A percentile compares a stretch with the other conserved stretches of the same genome.
These are phyloP conservation scores for Drosophila nannoptera DNA, from an alignment of 1,140 invertebrate species.

Conservation along the genomic window DNA sequence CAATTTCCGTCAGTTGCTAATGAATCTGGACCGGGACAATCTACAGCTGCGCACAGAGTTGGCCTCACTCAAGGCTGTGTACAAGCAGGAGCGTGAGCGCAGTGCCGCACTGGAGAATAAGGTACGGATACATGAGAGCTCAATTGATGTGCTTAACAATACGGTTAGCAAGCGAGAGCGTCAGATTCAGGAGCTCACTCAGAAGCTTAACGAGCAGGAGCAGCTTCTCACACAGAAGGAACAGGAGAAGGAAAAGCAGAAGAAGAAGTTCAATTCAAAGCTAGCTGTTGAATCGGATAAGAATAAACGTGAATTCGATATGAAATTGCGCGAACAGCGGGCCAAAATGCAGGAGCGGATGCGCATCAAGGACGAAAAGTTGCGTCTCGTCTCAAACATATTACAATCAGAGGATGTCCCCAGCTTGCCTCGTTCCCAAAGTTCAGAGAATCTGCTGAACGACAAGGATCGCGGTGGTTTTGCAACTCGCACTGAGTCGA, in stretches of 20 bases:
- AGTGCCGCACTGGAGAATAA: conserved; percentile 81
- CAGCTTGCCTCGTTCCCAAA: conserved; percentile 64
- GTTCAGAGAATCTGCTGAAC: conserved; percentile 63
- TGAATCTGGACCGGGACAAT: conserved; percentile 85
- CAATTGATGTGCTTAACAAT: conserved; percentile 80
- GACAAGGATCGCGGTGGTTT: conserved; percentile 56
- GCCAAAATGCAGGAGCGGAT: conserved; percentile 82
- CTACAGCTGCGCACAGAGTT: conserved; percentile 84
- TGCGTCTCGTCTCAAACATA: conserved; percentile 79
- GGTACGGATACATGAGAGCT: conserved; percentile 81
- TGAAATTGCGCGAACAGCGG: conserved; percentile 84
- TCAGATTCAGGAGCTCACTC: conserved; percentile 65
- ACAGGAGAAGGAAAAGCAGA: conserved; percentile 87
- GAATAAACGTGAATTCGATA: conserved; percentile 83
- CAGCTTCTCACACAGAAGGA: conserved; percentile 85
- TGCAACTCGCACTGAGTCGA: conserved; percentile 55
- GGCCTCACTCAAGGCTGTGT: conserved; percentile 81
- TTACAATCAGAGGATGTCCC: conserved; percentile 75
- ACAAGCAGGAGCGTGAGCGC: conserved; percentile 82
- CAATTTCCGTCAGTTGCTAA: conserved; percentile 82
- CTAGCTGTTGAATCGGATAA: conserved; percentile 86
- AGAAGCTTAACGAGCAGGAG: conserved; percentile 84
- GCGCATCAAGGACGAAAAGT: conserved; percentile 81
- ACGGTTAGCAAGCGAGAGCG: conserved; percentile 80
- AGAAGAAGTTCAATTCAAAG: conserved; percentile 85